These are phyloP conservation scores for Tetrao urogallus DNA, from an alignment of 2,113 vertebrate species.

Conservation along the genomic window DNA sequence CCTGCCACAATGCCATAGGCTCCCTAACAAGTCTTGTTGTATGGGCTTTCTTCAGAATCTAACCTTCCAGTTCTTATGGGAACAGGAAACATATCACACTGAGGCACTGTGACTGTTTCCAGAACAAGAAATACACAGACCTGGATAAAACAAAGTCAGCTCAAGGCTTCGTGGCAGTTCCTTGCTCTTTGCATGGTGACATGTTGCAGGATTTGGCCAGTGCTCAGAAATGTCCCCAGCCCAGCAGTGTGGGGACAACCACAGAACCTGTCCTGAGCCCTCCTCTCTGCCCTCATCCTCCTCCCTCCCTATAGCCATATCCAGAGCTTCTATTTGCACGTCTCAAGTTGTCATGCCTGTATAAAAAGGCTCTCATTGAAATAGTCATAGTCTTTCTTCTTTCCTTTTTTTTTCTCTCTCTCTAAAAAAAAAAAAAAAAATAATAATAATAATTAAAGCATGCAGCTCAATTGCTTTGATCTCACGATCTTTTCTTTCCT, in stretches of 20 bases:
- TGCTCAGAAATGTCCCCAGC: background rate
- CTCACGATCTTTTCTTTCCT: background rate
- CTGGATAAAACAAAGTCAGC: background rate
- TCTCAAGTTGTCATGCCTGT: background rate
- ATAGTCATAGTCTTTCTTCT: background rate
- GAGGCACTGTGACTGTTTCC: background rate
- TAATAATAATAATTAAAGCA: background rate
- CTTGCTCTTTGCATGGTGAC: background rate
- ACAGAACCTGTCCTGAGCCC: background rate
- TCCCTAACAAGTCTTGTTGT: background rate
- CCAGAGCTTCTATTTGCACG: background rate
- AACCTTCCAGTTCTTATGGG: background rate
- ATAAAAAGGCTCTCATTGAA: background rate
- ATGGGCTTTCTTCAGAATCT: background rate
- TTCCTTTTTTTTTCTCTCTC: background rate
- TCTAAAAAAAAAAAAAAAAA: too few relatives aligned
- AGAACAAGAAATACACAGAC: too few relatives aligned
- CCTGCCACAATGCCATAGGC: background rate
- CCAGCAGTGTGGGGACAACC: fast-evolving
- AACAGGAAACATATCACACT: background rate
- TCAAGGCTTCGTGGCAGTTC: background rate
- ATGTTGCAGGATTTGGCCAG: background rate
- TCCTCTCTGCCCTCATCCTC: background rate
- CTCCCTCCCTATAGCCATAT: background rate
- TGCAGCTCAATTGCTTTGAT: background rate